Evolutionary conservation across 1,140 invertebrate species (phyloP), one percentile per base, ranked within the genome.

Genomic region (Galleria mellonella): DNA sequence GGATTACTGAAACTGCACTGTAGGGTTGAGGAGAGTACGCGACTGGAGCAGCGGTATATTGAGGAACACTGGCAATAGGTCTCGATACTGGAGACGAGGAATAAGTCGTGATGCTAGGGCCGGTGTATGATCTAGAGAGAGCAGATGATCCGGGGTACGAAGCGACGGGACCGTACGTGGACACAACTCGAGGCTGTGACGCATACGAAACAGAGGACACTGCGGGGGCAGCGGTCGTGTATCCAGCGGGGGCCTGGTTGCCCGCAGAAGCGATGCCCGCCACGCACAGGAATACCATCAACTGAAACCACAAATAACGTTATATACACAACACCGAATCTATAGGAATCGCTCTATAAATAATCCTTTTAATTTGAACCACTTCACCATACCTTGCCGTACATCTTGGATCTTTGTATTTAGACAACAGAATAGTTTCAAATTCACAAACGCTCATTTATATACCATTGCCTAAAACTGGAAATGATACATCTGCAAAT

Each of bases 371-470:
- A 23, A 23, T 6, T 23, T 23, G 17, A 15, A 37, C 0, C 14
- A 37, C 32, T 13, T 13, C 13, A 37, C 2, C 30, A 12, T 59
- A 62, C 55, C 55, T 59, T 62, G 39, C 43, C 43, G 51, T 51
- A 62, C 62, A 66, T 66, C 46, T 56, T 59, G 43, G 32, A 31
- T 39, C 23, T 52, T 31, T 39, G 41, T 42, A 23, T 44, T 48
- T 45, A 48, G 51, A 50, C 55, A 48, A 58, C 43, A 51, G 49
- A 62, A 48, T 64, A 64, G 55, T 47, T 52, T 55, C 32, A 48
- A 53, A 29, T 55, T 32, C 33, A 53, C 29, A n/a, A 28, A 17
- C 32, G 32, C 49, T 51, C 43, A 48, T 68, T 59, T 68, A 68
- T 68, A 68, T 54, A 23, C 17, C 44, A 50, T 45, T 50, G 32